These are phyloP conservation scores for Penelope pileata DNA, from an alignment of 2,113 vertebrate genomes.

Conservation along the genomic window DNA sequence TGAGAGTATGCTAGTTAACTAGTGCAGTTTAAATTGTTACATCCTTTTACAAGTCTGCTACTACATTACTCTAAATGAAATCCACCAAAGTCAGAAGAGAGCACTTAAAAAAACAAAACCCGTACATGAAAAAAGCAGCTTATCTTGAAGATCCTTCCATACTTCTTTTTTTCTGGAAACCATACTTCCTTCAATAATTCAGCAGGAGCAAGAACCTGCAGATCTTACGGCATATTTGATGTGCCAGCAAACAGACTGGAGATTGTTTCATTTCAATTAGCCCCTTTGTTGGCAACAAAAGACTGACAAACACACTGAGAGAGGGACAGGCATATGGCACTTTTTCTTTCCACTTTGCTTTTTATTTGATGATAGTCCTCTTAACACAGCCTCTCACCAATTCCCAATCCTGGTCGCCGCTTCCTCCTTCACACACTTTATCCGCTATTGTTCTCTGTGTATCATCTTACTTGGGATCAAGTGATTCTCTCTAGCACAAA, in stretches of 20 bases:
- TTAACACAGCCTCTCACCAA: conserved; percentile 68
- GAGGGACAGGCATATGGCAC: conserved; percentile 75
- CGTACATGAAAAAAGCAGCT: background rate
- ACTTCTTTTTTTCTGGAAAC: conserved; percentile 63
- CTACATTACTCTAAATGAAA: background rate
- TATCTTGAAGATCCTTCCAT: background rate
- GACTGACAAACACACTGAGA: conserved; percentile 84
- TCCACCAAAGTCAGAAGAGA: background rate
- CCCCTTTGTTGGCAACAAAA: conserved; percentile 89
- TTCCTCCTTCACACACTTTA: conserved; percentile 74
- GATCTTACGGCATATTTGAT: conserved; percentile 91
- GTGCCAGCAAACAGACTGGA: conserved; percentile 86
- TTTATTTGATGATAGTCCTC: conserved; percentile 59
- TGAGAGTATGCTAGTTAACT: background rate
- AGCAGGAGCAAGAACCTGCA: conserved; percentile 83
- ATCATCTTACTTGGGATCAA: conserved; percentile 87
- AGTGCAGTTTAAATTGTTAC: background rate
- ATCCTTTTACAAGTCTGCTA: background rate
- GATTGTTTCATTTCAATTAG: conserved; percentile 90
- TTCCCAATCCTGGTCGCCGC: conserved; percentile 45
- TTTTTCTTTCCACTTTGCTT: conserved; percentile 69
- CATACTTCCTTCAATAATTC: conserved; percentile 86
- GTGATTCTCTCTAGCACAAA: conserved; percentile 79
- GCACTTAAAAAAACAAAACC: background rate
- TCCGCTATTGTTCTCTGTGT: conserved; percentile 70